A percentile compares a stretch with the other conserved stretches of the same genome.
Evolutionary conservation across 2,888 invertebrate genomes (phyloP).

Genomic region (Eristalis intricaria): DNA sequence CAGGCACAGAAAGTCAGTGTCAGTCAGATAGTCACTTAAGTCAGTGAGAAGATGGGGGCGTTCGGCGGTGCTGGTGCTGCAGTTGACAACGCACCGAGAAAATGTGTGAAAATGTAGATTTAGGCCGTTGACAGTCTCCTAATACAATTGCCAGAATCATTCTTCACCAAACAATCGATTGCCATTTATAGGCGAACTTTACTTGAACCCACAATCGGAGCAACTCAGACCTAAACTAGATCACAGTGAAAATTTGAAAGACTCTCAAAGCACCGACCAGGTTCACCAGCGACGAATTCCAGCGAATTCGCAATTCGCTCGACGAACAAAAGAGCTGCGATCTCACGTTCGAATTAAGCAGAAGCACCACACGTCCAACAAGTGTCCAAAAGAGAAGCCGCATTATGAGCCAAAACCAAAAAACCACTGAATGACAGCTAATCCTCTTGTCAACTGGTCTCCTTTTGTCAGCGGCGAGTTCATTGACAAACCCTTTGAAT

Average conservation of each 20-base stretch:
- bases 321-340: background rate
- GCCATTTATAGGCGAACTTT: background rate
- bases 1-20: constrained; percentile 38
- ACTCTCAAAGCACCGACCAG: background rate
- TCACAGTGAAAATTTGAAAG: background rate
- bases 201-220: background rate
- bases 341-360: background rate
- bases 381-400: background rate
- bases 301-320: background rate
- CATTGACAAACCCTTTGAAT: background rate
- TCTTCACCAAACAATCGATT: background rate
- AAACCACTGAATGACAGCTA: background rate
- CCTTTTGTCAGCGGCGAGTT: background rate
- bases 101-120: too few species aligned
- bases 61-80: constrained; percentile 13
- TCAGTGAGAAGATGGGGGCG: constrained; percentile 1
- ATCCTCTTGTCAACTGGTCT: background rate
- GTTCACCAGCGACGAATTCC: background rate
- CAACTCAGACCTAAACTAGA: background rate
- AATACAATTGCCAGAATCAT: background rate
- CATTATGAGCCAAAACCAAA: background rate
- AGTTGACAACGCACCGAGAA: too few species aligned
- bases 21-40: constrained; percentile 59
- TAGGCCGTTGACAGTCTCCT: too few species aligned
- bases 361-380: background rate